Base-by-base conservation (phyloP, 2,797 vertebrate genomes). In the Chanos chanos region DNA sequence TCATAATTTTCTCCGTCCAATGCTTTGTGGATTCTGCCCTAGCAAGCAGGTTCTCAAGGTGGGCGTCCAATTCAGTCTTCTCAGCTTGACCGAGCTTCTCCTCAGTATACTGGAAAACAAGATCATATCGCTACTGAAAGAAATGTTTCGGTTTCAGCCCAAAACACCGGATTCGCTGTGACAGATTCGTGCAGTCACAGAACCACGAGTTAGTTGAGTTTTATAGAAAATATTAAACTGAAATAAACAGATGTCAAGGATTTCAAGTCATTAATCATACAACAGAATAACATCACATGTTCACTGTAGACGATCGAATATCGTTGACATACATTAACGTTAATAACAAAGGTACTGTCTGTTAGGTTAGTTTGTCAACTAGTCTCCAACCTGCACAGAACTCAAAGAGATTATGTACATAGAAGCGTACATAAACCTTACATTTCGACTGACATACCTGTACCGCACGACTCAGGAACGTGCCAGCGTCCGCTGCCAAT, bases 61-160 rank as follows among this genome's bases (percentile, higher is more conserved):
- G 90, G 73, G 89, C 87, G 64, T 97, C 92, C 72, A 98, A 74
- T 80, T 94, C 92, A 1, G 96, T 99, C 83, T 87, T 94, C 65
- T 95, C 95, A 27, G 89, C 90, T 75, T 97, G 93, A 10, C 95
- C 95, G 47, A 99, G 85, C 66, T 89, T 94, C 84, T 99, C 96
- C 83, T 90, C 96, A 0, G 96, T 98, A 76, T 93, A 98, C 96
- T 98, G 67, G 2, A 31, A 22, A 30, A 37, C 22, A 19, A n/a
- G n/a, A n/a, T n/a, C n/a, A n/a, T n/a, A n/a, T n/a, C n/a, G n/a
- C n/a, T n/a, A n/a, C n/a, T n/a, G n/a, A n/a, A 7, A 19, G 30
- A 36, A n/a, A 33, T 27, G 68, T 15, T 12, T 22, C 19, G 7
- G 15, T 7, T 48, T 6, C 18, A 55, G 24, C 30, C 4, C 30